phyloP scores from a whole-genome alignment of 2,113 vertebrate genomes.

The Gymnarchus niloticus region DNA sequence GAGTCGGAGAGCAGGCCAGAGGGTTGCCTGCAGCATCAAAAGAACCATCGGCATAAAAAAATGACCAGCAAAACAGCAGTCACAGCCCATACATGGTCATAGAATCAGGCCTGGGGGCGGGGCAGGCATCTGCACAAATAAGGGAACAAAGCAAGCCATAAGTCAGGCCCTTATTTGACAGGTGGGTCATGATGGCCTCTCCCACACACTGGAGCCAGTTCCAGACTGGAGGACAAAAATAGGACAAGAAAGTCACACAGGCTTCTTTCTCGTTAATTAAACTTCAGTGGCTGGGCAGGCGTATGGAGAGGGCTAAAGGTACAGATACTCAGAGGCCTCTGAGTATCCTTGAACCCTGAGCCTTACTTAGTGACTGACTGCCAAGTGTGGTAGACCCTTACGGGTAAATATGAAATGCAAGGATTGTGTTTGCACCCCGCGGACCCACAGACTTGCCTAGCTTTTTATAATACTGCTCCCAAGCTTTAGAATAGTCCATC shows the following conservation, averaged over 20 bases:
- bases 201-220: background rate
- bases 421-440: background rate
- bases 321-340: background rate
- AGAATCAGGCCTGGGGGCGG: background rate
- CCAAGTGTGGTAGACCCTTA: background rate
- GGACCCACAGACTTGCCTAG: conserved; percentile 53
- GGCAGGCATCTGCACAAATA: background rate
- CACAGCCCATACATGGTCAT: background rate
- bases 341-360: background rate
- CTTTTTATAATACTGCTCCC: conserved; percentile 62
- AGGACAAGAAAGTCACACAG: background rate
- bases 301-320: background rate
- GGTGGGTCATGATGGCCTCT: conserved; percentile 12
- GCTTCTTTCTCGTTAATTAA: background rate
- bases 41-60: too few relatives aligned
- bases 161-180: conserved; percentile 15
- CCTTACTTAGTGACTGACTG: background rate
- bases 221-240: background rate
- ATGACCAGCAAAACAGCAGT: background rate
- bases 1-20: background rate
- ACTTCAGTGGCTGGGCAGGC: background rate
- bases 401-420: background rate
- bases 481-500: conserved; percentile 58
- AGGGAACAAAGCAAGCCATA: conserved; percentile 5
- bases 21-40: background rate